Evolutionary conservation across 2,113 vertebrate species (phyloP), one percentile per base, ranked within the genome.

Genomic region (Rattus rattus): DNA sequence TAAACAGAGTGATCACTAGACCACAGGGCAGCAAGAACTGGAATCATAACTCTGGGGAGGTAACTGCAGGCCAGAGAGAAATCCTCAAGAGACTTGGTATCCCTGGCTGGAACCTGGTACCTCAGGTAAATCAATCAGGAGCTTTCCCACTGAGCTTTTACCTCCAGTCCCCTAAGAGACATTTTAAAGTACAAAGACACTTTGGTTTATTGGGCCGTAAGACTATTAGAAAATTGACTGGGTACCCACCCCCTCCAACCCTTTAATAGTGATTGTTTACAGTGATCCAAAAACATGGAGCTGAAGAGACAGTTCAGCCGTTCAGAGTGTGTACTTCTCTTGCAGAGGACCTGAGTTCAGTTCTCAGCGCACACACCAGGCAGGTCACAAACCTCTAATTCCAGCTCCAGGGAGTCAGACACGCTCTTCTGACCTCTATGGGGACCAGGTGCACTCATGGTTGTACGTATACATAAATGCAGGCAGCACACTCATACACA

Each of bases 211-310:
- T 47, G 26, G 14, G 13, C 81, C 80, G 4, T 59, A 90, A 76
- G 26, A 83, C 30, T 89, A 73, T 30, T n/a, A 69, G 22, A 84
- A 83, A 88, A 75, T 63, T 43, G 12, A 69, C 47, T 80, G 70
- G 59, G 24, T 90, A 73, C 52, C 5, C 86, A 73, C 52, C 5
- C 86, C 67, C 67, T 2, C 13, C 7, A 63, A 16, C 36, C 24
- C 24, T 7, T 70, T 81, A 88, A 69, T 43, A 22, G 63, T 33
- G 47, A 94, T 61, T 63, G 28, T 75, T 93, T 91, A 52, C 92
- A 85, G 93, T 88, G 63, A 67, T 61, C 54, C 6, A 90, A 75
- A 97, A 94, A 26, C 88, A 47, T 43, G 61, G 59, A 8, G 9
- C 61, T 33, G 43, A 67, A 86, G 83, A 67, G 61, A 49, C 1